Evolutionary conservation across 2,888 invertebrate genomes (phyloP).

Genomic region (Euplagia quadripunctaria): DNA sequence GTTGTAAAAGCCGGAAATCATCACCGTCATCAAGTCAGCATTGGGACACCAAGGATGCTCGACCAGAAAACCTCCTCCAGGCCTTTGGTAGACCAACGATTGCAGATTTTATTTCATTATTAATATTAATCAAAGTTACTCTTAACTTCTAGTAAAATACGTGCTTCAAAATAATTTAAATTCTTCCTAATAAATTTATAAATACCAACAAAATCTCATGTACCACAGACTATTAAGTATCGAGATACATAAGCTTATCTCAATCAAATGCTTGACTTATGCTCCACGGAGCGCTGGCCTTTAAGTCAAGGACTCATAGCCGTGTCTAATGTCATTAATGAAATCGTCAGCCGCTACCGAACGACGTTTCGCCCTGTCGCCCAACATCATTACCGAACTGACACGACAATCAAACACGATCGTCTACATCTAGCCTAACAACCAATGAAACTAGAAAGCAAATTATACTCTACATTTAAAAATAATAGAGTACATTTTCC

Average conservation of each 20-base stretch:
- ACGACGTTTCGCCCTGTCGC: slow-evolving; percentile 71
- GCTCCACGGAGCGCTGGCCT: slow-evolving; percentile 52
- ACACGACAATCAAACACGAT: slow-evolving; percentile 55
- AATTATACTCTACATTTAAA: slow-evolving; percentile 18
- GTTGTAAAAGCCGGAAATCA: neutral
- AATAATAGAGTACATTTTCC: neutral
- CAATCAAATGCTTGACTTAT: slow-evolving; percentile 45
- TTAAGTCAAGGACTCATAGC: slow-evolving; percentile 71
- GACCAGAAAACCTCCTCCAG: too few species aligned
- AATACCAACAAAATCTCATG: slow-evolving; percentile 21
- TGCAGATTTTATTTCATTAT: too few species aligned
- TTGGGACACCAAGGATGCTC: too few species aligned
- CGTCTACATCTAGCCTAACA: slow-evolving; percentile 41
- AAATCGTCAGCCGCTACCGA: slow-evolving; percentile 79
- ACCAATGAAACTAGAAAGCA: slow-evolving; percentile 12
- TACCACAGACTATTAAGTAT: slow-evolving; percentile 35
- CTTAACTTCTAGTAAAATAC: neutral
- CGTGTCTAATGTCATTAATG: slow-evolving; percentile 79
- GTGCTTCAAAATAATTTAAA: neutral
- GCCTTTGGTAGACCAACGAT: too few species aligned
- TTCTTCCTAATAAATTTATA: neutral
- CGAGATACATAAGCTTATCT: slow-evolving; percentile 43
- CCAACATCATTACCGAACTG: slow-evolving; percentile 61
- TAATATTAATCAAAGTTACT: neutral
- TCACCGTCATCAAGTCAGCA: neutral